phyloP scores from a whole-genome alignment of 1,140 invertebrate genomes.

The Diorhabda sublineata region DNA sequence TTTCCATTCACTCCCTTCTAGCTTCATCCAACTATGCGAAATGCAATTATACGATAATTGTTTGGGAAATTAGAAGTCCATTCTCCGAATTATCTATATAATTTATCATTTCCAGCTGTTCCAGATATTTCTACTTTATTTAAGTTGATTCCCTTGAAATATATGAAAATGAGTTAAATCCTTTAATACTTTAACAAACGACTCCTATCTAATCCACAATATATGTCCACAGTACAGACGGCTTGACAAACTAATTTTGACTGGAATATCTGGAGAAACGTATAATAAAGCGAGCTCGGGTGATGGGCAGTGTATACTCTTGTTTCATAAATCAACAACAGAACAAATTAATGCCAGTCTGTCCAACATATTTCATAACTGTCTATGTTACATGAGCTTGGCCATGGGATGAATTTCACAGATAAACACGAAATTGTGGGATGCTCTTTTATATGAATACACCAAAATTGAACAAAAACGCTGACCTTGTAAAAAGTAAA shows the following conservation, averaged over 20 bases:
- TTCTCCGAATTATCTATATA: too few species aligned
- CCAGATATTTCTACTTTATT: background rate
- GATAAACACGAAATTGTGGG: too few species aligned
- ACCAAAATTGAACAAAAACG: too few species aligned
- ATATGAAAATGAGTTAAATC: background rate
- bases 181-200: slow-evolving; percentile 3
- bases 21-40: too few species aligned
- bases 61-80: too few species aligned
- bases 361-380: background rate
- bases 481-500: too few species aligned
- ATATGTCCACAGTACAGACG: background rate
- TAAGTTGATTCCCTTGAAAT: background rate
- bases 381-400: background rate
- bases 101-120: too few species aligned
- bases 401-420: background rate
- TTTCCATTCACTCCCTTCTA: too few species aligned
- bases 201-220: background rate
- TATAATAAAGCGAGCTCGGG: background rate
- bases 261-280: background rate
- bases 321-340: background rate
- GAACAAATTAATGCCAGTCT: slow-evolving; percentile 2
- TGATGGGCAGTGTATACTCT: background rate
- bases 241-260: slow-evolving; percentile 1
- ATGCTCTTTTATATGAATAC: too few species aligned
- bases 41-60: too few species aligned